phyloP scores from a whole-genome alignment of 2,113 vertebrate genomes.

The Lepus europaeus region DNA sequence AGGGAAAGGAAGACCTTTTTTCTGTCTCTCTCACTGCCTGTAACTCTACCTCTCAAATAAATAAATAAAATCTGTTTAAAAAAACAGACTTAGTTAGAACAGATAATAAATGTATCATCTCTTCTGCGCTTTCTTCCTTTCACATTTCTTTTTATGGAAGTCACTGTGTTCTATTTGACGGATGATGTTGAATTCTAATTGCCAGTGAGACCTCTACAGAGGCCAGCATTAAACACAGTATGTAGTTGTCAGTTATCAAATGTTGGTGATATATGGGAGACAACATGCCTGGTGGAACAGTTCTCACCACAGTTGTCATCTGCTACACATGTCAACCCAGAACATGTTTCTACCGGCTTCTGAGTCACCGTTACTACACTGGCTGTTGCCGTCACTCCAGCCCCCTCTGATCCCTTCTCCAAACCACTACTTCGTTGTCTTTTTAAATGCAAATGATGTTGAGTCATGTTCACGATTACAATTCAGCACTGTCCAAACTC shows the following conservation, averaged over 20 bases:
- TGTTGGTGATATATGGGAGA: constrained; percentile 60
- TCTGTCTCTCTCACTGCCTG: no score
- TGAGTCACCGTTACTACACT: constrained; percentile 11
- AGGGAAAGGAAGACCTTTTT: no score
- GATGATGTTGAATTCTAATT: constrained; percentile 16
- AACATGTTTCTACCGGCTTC: constrained; percentile 24
- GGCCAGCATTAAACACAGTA: constrained; percentile 33
- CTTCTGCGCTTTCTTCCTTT: constrained; percentile 28
- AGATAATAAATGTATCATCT: constrained; percentile 31
- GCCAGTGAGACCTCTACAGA: constrained; percentile 52
- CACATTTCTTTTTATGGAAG: constrained; percentile 45
- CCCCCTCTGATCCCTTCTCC: not conserved
- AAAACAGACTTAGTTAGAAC: not conserved
- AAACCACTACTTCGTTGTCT: not conserved
- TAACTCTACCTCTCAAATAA: no score
- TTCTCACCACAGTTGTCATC: constrained; percentile 64
- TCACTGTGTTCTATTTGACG: constrained; percentile 48
- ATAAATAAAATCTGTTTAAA: no score
- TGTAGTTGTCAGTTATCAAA: constrained; percentile 75
- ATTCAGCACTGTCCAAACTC: not conserved
- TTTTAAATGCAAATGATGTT: not conserved
- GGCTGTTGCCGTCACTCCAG: not conserved
- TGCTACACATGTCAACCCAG: constrained; percentile 32
- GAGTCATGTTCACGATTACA: not conserved
- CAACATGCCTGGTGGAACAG: constrained; percentile 49